Percentiles rank a stretch among this genome's conserved stretches.
phyloP scores from a whole-genome alignment of 2,888 invertebrate genomes.

The Apodemia zela region DNA sequence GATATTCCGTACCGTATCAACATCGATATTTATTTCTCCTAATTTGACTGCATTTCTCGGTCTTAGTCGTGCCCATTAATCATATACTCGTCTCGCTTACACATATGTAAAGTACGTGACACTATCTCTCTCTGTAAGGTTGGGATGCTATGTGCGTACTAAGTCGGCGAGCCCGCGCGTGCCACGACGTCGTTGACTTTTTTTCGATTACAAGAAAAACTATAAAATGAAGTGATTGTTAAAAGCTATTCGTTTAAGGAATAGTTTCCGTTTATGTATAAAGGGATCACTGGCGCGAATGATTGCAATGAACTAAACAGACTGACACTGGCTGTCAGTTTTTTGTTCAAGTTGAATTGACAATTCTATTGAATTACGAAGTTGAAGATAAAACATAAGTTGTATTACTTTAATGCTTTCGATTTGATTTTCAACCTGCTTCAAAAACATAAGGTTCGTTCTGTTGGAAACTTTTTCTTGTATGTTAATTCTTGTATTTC shows the following conservation, averaged over 20 bases:
- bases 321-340: slow-evolving; percentile 2
- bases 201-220: slow-evolving; percentile 64
- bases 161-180: slow-evolving; percentile 59
- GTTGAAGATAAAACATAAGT: not conserved
- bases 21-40: slow-evolving; percentile 67
- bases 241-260: slow-evolving; percentile 42
- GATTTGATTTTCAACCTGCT: not conserved
- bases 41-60: slow-evolving; percentile 74
- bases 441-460: not conserved
- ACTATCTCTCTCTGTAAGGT: slow-evolving; percentile 46
- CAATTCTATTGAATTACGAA: not conserved
- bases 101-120: slow-evolving; percentile 27
- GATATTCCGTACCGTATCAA: slow-evolving; percentile 46
- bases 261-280: slow-evolving; percentile 51
- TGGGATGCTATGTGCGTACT: slow-evolving; percentile 62
- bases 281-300: slow-evolving; percentile 26
- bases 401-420: no score
- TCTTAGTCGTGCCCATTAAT: slow-evolving; percentile 61
- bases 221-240: slow-evolving; percentile 62
- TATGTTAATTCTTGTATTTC: no score
- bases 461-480: no score
- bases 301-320: slow-evolving; percentile 12
- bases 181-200: slow-evolving; percentile 51
- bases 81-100: slow-evolving; percentile 46
- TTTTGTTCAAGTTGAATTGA: slow-evolving; percentile 4